Percentiles rank a stretch among this genome's conserved stretches.
phyloP scores from a whole-genome alignment of 2,113 vertebrate genomes.

The Reinhardtius hippoglossoides region DNA sequence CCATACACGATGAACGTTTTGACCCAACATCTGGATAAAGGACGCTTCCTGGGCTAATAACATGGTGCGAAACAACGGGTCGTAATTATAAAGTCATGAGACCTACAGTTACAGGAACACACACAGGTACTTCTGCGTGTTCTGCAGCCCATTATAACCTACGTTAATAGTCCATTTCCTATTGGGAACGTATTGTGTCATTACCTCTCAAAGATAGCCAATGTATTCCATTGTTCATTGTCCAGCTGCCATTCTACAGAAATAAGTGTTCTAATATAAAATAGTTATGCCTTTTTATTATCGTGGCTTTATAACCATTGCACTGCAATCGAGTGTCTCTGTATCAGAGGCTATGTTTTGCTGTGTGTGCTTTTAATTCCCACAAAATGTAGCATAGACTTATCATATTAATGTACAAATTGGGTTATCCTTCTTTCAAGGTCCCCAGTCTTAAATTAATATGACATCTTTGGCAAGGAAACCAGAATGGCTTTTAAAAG shows the following conservation, averaged over 20 bases:
- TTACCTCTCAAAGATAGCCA: neutral
- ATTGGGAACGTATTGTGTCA: neutral
- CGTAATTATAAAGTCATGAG: slow-evolving; percentile 13
- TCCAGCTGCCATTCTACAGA: neutral
- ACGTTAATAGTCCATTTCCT: neutral
- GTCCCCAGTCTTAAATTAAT: slow-evolving; percentile 78
- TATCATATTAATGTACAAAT: slow-evolving; percentile 79
- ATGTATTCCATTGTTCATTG: neutral
- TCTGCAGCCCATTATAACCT: neutral
- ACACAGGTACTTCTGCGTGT: neutral
- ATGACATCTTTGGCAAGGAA: slow-evolving; percentile 81
- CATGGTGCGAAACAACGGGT: slow-evolving; percentile 2
- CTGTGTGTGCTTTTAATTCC: slow-evolving; percentile 70
- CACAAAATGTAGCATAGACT: slow-evolving; percentile 66
- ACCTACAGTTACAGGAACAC: neutral
- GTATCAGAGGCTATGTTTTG: slow-evolving; percentile 55
- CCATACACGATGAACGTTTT: neutral
- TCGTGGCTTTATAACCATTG: slow-evolving; percentile 29
- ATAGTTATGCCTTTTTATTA: slow-evolving; percentile 13
- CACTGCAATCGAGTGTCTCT: slow-evolving; percentile 19
- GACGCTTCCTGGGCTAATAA: neutral
- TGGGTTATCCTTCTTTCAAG: slow-evolving; percentile 80
- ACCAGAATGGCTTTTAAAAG: slow-evolving; percentile 81
- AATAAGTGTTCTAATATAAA: slow-evolving; percentile 6
- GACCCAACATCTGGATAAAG: neutral